Evolutionary conservation across 2,113 vertebrate species (phyloP).

Genomic region (Pteronura brasiliensis): DNA sequence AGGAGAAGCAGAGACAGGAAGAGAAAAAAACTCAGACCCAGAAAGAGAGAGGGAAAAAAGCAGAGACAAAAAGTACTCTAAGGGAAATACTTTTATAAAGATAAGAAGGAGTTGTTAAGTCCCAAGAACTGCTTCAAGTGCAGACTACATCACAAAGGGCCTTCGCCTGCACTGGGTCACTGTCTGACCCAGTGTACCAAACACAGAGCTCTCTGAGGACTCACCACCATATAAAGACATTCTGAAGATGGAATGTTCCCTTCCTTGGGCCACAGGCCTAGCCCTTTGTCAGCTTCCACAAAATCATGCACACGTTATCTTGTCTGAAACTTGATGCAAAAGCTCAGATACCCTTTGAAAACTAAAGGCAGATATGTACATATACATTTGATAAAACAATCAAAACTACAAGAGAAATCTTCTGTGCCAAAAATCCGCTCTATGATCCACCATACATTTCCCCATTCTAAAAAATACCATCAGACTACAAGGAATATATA

Average conservation of each 20-base stretch:
- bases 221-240: not conserved
- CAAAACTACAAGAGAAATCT: not conserved
- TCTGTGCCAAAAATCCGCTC: not conserved
- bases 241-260: not conserved
- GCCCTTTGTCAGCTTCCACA: not conserved
- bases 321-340: conserved; percentile 8
- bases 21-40: not conserved
- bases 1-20: not conserved
- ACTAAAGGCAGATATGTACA: not conserved
- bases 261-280: not conserved
- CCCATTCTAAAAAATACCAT: conserved; percentile 8
- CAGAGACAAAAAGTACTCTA: not conserved
- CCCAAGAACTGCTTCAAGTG: not conserved
- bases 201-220: not conserved
- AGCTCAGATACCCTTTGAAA: not conserved
- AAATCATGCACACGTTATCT: not conserved
- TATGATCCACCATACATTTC: not conserved
- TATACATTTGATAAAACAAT: not conserved
- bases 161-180: rapidly evolving
- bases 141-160: not conserved
- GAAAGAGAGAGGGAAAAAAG: not conserved
- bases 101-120: not conserved
- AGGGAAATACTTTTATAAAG: not conserved
- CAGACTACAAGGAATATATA: not conserved
- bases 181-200: no score